A percentile compares a stretch with the other conserved stretches of the same genome.
phyloP scores from a whole-genome alignment of 2,113 vertebrate genomes.

The Mus musculus region GRCm39 chr16:41311001-41311500 shows the following conservation, averaged over 20 bases:
- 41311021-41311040: background rate
- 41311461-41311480: too few relatives aligned
- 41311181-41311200: background rate
- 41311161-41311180: background rate
- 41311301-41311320: too few relatives aligned
- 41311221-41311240: background rate
- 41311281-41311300: too few relatives aligned
- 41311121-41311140: background rate
- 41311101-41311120: background rate
- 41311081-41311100: constrained; percentile 38
- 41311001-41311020: background rate
- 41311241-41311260: background rate
- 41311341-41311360: too few relatives aligned
- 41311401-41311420: too few relatives aligned
- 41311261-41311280: too few relatives aligned
- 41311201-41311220: background rate
- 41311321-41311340: too few relatives aligned
- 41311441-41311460: too few relatives aligned
- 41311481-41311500: too few relatives aligned
- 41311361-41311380: too few relatives aligned
- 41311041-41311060: background rate
- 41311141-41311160: background rate
- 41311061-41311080: background rate
- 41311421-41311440: too few relatives aligned
- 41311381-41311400: too few relatives aligned